These are phyloP conservation scores for Hycleus cichorii DNA, from an alignment of 1,140 invertebrate genomes.

Conservation along the genomic window DNA sequence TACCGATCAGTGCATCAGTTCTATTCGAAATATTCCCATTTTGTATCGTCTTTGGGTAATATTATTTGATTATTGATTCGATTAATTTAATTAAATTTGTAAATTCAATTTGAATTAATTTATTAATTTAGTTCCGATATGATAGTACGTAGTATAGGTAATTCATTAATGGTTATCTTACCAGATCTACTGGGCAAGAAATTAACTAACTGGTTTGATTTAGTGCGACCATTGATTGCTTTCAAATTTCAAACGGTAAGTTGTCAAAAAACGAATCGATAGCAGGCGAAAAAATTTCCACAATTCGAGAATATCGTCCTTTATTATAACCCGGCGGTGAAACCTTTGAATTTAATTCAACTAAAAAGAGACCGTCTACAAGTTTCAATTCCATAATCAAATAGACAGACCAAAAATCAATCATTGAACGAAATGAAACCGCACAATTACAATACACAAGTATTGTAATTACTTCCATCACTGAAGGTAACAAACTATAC, in stretches of 20 bases:
- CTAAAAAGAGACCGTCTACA: too few relatives aligned
- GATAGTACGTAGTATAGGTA: constrained; percentile 81
- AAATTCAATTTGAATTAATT: background rate
- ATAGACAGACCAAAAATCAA: too few relatives aligned
- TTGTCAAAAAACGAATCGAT: background rate
- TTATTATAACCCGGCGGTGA: too few relatives aligned
- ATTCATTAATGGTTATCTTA: constrained; percentile 84
- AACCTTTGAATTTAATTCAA: too few relatives aligned
- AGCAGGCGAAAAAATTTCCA: too few relatives aligned
- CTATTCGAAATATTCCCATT: constrained; percentile 97
- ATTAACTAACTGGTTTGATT: constrained; percentile 84
- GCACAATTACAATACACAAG: too few relatives aligned
- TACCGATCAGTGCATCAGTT: constrained; percentile 79
- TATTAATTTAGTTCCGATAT: constrained; percentile 69
- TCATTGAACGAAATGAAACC: too few relatives aligned
- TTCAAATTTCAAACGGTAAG: constrained; percentile 92
- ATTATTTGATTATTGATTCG: constrained; percentile 11
- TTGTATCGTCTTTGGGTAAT: constrained; percentile 88
- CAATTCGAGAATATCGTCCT: too few relatives aligned
- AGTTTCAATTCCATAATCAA: too few relatives aligned
- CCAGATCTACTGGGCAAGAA: constrained; percentile 80
- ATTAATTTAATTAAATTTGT: background rate
- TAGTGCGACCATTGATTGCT: constrained; percentile 83
- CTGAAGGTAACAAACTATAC: too few relatives aligned
- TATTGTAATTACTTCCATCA: too few relatives aligned